A percentile compares a stretch with the other conserved stretches of the same genome.
These are phyloP conservation scores for Erebia palarica DNA, from an alignment of 2,888 invertebrate genomes.

Conservation along the genomic window DNA sequence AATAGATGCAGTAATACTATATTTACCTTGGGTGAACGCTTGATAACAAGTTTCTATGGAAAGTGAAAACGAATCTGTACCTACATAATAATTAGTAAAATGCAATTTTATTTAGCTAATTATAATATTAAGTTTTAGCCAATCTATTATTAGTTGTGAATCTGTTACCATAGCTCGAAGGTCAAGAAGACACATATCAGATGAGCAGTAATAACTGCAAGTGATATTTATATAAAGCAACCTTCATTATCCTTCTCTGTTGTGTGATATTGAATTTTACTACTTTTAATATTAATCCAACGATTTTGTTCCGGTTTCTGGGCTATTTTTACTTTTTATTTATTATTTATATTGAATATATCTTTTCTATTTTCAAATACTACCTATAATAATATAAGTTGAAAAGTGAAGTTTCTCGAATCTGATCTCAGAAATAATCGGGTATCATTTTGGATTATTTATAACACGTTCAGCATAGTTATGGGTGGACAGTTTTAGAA, in stretches of 20 bases:
- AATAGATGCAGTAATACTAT: neutral
- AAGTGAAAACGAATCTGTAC: constrained; percentile 67
- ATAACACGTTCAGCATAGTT: constrained; percentile 21
- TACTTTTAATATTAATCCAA: constrained; percentile 29
- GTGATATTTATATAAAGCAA: constrained; percentile 36
- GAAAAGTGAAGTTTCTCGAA: constrained; percentile 21
- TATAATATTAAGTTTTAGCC: constrained; percentile 46
- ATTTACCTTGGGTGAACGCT: neutral
- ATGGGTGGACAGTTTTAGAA: constrained; percentile 28
- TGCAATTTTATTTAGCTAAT: constrained; percentile 49
- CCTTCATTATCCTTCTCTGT: constrained; percentile 29
- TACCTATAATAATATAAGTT: constrained; percentile 11
- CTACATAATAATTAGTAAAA: constrained; percentile 69
- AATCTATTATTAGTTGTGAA: constrained; percentile 54
- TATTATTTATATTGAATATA: constrained; percentile 20
- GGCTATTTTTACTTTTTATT: constrained; percentile 16
- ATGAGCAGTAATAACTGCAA: constrained; percentile 25
- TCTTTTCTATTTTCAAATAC: constrained; percentile 28
- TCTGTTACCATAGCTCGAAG: constrained; percentile 71
- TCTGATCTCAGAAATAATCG: constrained; percentile 30
- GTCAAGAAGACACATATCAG: constrained; percentile 77
- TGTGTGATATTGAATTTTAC: constrained; percentile 29
- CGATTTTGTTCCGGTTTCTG: constrained; percentile 23
- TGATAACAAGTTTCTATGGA: constrained; percentile 50
- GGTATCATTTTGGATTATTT: constrained; percentile 21